Conservation (phyloP, 2,888 invertebrate species). For the Poecilus cupreus region DNA sequence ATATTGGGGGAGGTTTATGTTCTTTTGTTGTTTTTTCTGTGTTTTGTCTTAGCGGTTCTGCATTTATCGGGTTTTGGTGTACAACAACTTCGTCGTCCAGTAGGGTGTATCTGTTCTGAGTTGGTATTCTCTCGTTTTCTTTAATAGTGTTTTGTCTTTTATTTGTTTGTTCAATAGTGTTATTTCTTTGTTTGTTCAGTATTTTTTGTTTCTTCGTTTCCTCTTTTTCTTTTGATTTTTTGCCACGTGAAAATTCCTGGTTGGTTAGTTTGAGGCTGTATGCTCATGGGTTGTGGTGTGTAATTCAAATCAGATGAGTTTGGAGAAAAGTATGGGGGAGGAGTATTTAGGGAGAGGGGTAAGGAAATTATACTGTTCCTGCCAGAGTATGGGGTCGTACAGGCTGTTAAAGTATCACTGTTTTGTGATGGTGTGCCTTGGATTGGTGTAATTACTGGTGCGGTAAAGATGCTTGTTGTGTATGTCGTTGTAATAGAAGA, state of each 20-base stretch:
- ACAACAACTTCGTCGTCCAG: neutral
- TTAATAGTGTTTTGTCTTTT: neutral
- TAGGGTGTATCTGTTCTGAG: no score
- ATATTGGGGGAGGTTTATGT: constrained; percentile 59
- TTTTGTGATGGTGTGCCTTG: neutral
- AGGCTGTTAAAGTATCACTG: neutral
- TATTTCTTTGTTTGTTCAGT: no score
- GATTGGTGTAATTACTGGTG: neutral
- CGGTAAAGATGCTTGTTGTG: neutral
- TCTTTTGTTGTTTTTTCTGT: neutral
- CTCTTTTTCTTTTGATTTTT: neutral
- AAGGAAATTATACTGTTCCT: neutral
- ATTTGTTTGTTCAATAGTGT: no score
- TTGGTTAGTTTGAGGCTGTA: neutral
- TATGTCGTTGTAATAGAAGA: neutral
- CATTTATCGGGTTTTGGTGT: neutral
- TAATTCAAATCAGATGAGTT: no score
- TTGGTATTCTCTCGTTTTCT: neutral
- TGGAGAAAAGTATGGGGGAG: neutral
- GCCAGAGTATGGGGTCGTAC: neutral
- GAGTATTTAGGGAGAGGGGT: neutral
- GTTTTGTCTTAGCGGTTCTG: neutral
- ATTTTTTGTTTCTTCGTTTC: neutral
- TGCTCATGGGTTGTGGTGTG: neutral
- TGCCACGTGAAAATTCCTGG: neutral